Percentiles rank a stretch among this genome's conserved stretches.
Evolutionary conservation across 2,797 vertebrate species (phyloP).

Genomic region (Clarias pachynema): DNA sequence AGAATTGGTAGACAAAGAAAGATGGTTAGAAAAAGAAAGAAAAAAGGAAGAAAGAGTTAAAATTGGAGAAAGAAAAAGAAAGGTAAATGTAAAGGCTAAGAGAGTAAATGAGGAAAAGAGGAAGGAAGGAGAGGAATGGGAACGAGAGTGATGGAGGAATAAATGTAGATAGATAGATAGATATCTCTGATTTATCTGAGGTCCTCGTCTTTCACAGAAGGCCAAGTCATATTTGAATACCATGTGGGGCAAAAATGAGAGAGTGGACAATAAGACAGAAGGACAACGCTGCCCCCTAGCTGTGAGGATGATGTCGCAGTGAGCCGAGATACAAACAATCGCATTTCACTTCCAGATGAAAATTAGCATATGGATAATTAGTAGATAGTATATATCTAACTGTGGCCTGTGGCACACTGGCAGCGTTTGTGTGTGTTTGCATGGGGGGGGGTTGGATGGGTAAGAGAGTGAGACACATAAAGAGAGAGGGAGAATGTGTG

Average conservation of each 20-base stretch:
- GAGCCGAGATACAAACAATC: not conserved
- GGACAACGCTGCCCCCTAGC: constrained; percentile 78
- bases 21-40: not conserved
- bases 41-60: not conserved
- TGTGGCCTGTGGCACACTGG: not conserved
- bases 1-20: not conserved
- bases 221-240: constrained; percentile 55
- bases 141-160: not conserved
- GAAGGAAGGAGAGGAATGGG: not conserved
- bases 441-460: not conserved
- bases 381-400: constrained; percentile 2
- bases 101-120: no score
- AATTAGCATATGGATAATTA: constrained; percentile 5
- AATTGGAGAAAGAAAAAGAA: not conserved
- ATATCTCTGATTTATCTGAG: not conserved
- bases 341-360: not conserved
- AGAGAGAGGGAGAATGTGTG: not conserved
- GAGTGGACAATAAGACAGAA: constrained; percentile 52
- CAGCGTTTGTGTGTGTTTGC: not conserved
- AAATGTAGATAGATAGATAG: not conserved
- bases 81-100: not conserved
- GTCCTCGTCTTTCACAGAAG: constrained; percentile 50
- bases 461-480: not conserved
- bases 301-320: constrained; percentile 43
- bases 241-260: constrained; percentile 47